These are phyloP conservation scores for Microtus montanus DNA, from an alignment of 2,113 vertebrate species.

Conservation along the genomic window DNA sequence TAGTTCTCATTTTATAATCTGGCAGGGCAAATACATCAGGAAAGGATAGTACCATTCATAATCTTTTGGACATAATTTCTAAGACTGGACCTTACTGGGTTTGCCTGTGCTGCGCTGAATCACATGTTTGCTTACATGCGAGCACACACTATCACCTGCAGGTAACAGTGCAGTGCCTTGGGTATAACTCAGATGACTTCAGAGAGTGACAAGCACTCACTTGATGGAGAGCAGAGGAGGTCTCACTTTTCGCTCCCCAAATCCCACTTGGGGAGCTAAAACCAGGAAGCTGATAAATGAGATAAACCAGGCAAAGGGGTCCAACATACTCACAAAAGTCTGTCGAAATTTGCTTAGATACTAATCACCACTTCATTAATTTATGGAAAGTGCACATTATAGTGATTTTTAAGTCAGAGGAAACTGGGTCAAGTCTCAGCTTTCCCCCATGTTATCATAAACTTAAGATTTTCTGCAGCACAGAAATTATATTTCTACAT, in stretches of 20 bases:
- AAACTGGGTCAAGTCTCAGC: conserved; percentile 18
- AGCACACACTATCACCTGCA: background rate
- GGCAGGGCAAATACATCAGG: background rate
- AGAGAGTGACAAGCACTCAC: background rate
- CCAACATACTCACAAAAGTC: background rate
- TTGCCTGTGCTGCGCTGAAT: background rate
- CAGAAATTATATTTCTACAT: conserved; percentile 53
- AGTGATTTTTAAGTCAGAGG: background rate
- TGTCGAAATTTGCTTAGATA: conserved; percentile 31
- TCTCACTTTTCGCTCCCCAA: background rate
- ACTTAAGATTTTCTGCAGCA: conserved; percentile 29
- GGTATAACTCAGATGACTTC: accelerated
- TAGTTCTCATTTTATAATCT: background rate
- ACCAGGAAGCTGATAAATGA: background rate
- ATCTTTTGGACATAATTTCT: background rate
- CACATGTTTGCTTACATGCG: too few species aligned
- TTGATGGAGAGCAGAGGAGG: background rate
- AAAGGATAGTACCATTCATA: background rate
- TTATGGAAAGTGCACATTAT: background rate
- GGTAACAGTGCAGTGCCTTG: accelerated
- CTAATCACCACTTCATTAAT: conserved; percentile 51
- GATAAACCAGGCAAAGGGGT: background rate
- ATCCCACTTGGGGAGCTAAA: background rate
- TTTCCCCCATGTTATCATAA: background rate
- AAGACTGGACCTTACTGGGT: background rate